Percentiles rank a stretch among this genome's conserved stretches.
phyloP scores from a whole-genome alignment of 2,888 invertebrate genomes.

The Noctua janthe region DNA sequence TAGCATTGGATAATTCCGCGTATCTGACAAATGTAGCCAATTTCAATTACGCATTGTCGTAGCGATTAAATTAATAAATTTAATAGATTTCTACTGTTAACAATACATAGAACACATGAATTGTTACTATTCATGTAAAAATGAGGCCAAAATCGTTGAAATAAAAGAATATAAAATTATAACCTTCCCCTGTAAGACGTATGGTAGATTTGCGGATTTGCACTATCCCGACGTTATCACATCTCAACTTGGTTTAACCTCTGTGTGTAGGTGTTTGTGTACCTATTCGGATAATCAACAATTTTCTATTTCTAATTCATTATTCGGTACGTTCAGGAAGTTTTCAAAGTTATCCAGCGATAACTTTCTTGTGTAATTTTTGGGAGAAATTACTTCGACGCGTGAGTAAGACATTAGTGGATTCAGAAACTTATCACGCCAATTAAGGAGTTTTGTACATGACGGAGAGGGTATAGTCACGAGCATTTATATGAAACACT shows the following conservation, averaged over 20 bases:
- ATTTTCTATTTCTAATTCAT: background rate
- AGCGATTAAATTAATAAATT: no score
- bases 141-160: no score
- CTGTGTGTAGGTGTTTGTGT: background rate
- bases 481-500: background rate
- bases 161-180: no score
- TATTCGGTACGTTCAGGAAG: conserved; percentile 15
- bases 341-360: conserved; percentile 9
- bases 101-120: no score
- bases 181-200: no score
- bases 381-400: conserved; percentile 28
- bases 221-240: background rate
- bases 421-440: conserved; percentile 25
- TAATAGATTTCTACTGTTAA: no score
- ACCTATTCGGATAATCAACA: background rate
- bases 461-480: background rate
- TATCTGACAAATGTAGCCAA: no score
- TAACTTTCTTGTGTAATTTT: conserved; percentile 29
- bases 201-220: no score
- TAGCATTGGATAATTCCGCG: no score
- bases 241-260: background rate
- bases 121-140: no score
- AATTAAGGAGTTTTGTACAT: conserved; percentile 32
- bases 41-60: no score
- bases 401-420: conserved; percentile 19